Evolutionary conservation across 2,113 vertebrate genomes (phyloP), one percentile per base, ranked within the genome.

Genomic region (Penelope pileata): DNA sequence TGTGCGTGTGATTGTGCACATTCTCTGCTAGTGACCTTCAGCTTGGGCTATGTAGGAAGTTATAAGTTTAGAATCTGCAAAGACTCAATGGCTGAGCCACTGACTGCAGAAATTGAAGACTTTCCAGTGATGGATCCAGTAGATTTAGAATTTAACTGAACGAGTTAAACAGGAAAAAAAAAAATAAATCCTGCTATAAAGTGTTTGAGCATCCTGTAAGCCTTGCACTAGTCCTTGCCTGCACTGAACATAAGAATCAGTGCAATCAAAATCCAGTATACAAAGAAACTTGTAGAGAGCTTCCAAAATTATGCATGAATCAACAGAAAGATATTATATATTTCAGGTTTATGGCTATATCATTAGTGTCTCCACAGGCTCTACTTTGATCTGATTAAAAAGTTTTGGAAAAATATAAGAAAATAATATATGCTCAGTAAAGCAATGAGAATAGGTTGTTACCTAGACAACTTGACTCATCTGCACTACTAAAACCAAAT

Each of bases 401-500:
- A 22, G 1, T 6, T 34, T 34, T 58, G 21, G 67, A 74, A 50
- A 34, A 40, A 19, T n/a, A 6, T 30, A 50, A 78, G 43, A 86
- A 92, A 83, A 67, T 30, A 29, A 77, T 81, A 84, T 70, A 53
- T 40, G 6, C n/a, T 24, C 48, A 79, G 32, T 60, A 78, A 84
- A 72, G 9, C 29, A 42, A 30, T 32, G 24, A 48, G 48, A 75
- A 47, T 54, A 92, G 23, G 22, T 34, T 91, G 68, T 83, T 83
- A 73, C 72, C 68, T 86, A 70, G 79, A 85, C 72, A 90, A 87
- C 50, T 87, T 79, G 53, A 66, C 22, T 62, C 40, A 64, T 30
- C 47, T 88, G 51, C 8, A 2, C 27, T 38, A 47, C 53, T 80
- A 53, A 91, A 92, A 32, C 16, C 17, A 91, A 87, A 76, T 23